phyloP scores from a whole-genome alignment of 1,140 invertebrate species.

The Agraylea sexmaculata region DNA sequence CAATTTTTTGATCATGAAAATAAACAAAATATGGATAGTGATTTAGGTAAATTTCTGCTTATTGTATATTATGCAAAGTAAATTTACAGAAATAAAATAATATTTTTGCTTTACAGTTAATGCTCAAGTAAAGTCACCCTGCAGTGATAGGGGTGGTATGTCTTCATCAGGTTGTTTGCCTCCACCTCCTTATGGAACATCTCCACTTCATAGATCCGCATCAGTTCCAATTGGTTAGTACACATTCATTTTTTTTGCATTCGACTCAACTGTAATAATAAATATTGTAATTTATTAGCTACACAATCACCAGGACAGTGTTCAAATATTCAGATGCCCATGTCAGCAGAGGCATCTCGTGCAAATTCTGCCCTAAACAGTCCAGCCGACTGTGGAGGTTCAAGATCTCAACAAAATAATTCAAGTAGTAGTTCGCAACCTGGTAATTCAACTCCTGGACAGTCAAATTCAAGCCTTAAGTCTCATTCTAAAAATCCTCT shows the following conservation, averaged over 20 bases:
- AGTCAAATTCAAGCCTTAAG: too few relatives aligned
- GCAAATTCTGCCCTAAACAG: constrained; percentile 35
- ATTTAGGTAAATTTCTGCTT: constrained; percentile 29
- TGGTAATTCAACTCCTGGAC: constrained; percentile 23
- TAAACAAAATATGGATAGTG: constrained; percentile 35
- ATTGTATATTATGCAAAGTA: neutral
- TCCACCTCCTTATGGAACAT: constrained; percentile 65
- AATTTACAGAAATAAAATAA: neutral
- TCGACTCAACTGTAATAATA: neutral
- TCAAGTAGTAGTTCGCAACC: constrained; percentile 20
- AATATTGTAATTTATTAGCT: constrained; percentile 23
- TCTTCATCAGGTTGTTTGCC: constrained; percentile 38
- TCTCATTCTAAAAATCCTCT: constrained; percentile 28
- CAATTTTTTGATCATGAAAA: constrained; percentile 62
- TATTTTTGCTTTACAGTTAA: constrained; percentile 21
- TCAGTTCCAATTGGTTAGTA: constrained; percentile 62
- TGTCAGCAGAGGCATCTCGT: constrained; percentile 36
- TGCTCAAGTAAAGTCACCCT: constrained; percentile 38
- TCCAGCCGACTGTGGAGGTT: constrained; percentile 24
- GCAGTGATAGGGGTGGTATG: constrained; percentile 38
- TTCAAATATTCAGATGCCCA: constrained; percentile 31
- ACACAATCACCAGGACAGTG: constrained; percentile 37
- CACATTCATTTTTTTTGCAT: constrained; percentile 1
- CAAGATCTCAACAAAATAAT: constrained; percentile 24
- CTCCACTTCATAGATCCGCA: constrained; percentile 72